Base-by-base conservation (phyloP, 2,888 invertebrate genomes). In the Hipparchia sbordonii region DNA sequence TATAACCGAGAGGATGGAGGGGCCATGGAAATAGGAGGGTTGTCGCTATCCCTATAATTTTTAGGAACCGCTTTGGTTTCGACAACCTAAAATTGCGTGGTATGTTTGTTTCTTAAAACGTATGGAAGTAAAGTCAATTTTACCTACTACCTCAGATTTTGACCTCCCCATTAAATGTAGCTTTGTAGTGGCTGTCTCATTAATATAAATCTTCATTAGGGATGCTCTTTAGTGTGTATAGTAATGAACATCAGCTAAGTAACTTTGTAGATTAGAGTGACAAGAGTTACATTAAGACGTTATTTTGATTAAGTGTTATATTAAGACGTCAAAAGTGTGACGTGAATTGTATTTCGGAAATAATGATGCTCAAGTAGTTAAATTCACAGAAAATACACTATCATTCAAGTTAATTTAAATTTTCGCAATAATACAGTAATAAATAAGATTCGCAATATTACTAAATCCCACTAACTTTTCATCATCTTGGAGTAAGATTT, bases 221-320 rank as follows among this genome's bases (percentile, higher is more conserved):
- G 23, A 69, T 61, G 61, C 72, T 66, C 65, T 69, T 72, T 70
- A 72, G 66, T 67, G 60, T 57, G 66, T 48, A 67, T 67, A 71
- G 62, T 73, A 46, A 59, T 67, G 51, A 52, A 60, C 59, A 67
- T 73, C 63, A 57, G 70, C 67, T 56, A 59, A 59, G 51, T 56
- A n/a, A 45, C 59, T 67, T 67, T 60, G 67, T 56, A 23, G 33
- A 10, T 6, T 62, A 62, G 3, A 4, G 12, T 46, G 48, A 61
- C 45, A 61, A 61, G 48, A 6, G 39, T 61, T 54, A 12, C 52
- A n/a, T 54, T 54, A 54, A 54, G 12, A 54, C 12, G 39, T 61
- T 45, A 59, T 59, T 23, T 6, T 13, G 59, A 59, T 59, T 59
- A 59, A 59, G 59, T 59, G 59, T 2, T 13, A 23, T 23, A 59